Base-by-base conservation (phyloP, 2,888 invertebrate genomes). In the Sphaerophoria taeniata region DNA sequence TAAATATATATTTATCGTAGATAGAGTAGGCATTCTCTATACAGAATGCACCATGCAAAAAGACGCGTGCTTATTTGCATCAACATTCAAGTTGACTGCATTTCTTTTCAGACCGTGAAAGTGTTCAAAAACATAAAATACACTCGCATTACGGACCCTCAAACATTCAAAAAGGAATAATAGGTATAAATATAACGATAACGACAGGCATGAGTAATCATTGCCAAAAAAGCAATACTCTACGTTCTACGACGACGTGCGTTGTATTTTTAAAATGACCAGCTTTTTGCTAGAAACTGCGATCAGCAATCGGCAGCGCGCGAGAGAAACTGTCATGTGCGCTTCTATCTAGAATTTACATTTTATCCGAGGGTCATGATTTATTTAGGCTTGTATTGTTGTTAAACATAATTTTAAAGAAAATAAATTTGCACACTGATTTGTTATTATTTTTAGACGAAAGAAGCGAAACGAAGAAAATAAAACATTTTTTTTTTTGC, bases 291-390 rank as follows among this genome's bases (percentile, higher is more conserved):
- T 24, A 2, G 24, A 2, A 24, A 2, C 24, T 24, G 24, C 24
- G 24, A 24, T 24, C 4, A n/a, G 7, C 47, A 2, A 7, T 47
- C 47, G 47, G 12, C 11, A 11, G 5, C 14, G 7, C 14, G 5
- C 47, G 47, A 47, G 14, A 47, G 6, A 61, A 45, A 45, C 45
- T 74, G 61, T 80, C 55, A 55, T 45, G 34, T 55, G 53, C 16
- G 47, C 39, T 55, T 49, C 56, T 49, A 56, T 67, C 12, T 53
- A 55, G 47, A 73, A 78, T 61, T 33, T 43, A 56, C 49, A 56
- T 24, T 65, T 65, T 55, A 67, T 74, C 47, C 53, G 63, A 75
- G 63, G 69, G 61, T 39, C 69, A 51, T 61, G 45, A 61, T 45
- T 61, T 61, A 61, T 61, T 61, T 61, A 45, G 43, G 61, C 61